phyloP scores from a whole-genome alignment of 2,888 invertebrate species.

The Peribatodes rhomboidaria region DNA sequence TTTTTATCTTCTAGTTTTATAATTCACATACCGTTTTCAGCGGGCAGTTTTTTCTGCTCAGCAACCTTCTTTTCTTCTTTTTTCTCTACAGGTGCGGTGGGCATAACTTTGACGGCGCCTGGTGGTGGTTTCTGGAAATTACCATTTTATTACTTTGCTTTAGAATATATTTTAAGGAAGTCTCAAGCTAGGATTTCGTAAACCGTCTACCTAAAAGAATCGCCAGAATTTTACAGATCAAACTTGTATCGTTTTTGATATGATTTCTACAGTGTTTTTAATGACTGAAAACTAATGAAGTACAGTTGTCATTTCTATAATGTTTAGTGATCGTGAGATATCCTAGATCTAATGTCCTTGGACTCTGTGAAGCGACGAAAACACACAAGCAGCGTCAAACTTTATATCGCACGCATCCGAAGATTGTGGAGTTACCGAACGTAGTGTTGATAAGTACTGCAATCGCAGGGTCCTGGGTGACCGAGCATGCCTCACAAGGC shows the following conservation, averaged over 20 bases:
- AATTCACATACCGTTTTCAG: slow-evolving; percentile 73
- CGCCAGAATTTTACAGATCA: background rate
- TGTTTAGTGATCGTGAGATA: background rate
- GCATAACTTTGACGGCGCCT: slow-evolving; percentile 94
- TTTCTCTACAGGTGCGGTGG: slow-evolving; percentile 88
- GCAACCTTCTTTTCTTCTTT: slow-evolving; percentile 75
- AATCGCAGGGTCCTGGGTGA: too few relatives aligned
- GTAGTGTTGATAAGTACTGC: background rate
- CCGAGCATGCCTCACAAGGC: too few relatives aligned
- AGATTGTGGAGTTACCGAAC: background rate
- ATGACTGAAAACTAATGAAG: slow-evolving; percentile 16
- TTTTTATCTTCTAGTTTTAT: too few relatives aligned
- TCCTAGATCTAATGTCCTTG: background rate
- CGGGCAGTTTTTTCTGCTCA: slow-evolving; percentile 71
- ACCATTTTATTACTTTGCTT: background rate
- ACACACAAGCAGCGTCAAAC: background rate
- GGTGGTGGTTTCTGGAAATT: slow-evolving; percentile 91
- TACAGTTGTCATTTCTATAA: background rate
- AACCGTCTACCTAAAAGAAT: background rate
- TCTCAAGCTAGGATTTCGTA: background rate
- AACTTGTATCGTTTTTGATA: background rate
- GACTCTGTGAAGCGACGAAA: background rate
- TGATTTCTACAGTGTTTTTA: slow-evolving; percentile 18
- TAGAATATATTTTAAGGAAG: background rate
- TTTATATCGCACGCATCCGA: background rate